phyloP scores from a whole-genome alignment of 1,140 invertebrate genomes.

The Mizuhopecten yessoensis region DNA sequence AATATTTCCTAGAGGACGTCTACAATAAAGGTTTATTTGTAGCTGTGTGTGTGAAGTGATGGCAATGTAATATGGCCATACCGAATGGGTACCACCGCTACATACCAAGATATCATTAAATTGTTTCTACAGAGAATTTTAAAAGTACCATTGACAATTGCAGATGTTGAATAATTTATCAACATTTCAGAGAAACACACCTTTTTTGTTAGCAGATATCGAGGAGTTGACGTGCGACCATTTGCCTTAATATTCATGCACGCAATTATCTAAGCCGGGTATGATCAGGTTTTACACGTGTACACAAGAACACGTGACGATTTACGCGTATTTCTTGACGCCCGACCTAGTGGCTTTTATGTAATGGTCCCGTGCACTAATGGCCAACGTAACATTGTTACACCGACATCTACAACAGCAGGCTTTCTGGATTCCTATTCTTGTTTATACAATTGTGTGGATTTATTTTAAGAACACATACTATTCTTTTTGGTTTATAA shows the following conservation, averaged over 20 bases:
- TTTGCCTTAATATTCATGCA: conserved; percentile 16
- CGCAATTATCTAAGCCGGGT: background rate
- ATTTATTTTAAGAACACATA: background rate
- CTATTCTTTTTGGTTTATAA: background rate
- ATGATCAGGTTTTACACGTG: conserved; percentile 12
- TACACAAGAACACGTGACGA: background rate
- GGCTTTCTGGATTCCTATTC: background rate
- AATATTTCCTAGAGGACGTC: background rate
- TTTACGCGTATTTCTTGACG: background rate
- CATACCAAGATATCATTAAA: conserved; percentile 14
- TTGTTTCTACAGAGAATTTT: background rate
- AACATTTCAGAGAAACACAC: conserved; percentile 15
- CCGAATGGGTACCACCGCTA: background rate
- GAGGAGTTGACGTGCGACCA: background rate
- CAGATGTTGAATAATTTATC: conserved; percentile 2
- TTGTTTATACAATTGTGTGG: background rate
- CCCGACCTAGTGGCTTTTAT: background rate
- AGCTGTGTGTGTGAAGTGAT: background rate
- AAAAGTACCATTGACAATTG: conserved; percentile 39
- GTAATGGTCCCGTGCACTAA: background rate
- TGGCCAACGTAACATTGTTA: background rate
- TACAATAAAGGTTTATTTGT: background rate
- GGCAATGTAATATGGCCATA: background rate
- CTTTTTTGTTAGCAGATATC: conserved; percentile 13
- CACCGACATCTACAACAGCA: background rate